These are phyloP conservation scores for Amblyjoppa fuscipennis DNA, from an alignment of 2,888 invertebrate genomes.

Conservation along the genomic window DNA sequence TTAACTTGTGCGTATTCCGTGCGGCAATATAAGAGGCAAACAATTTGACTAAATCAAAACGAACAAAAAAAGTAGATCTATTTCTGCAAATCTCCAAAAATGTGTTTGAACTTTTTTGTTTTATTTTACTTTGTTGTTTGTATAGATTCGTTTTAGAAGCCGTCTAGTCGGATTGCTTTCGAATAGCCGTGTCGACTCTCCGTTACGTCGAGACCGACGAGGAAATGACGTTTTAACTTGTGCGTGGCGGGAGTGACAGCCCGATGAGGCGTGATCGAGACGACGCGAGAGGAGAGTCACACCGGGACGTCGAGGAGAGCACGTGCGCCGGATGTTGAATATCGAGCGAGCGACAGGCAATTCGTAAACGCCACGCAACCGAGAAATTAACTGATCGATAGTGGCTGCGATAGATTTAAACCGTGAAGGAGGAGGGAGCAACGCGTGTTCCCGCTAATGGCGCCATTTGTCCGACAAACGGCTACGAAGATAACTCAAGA, in stretches of 20 bases:
- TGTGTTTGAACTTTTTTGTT: no score
- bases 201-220: neutral
- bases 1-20: slow-evolving; percentile 18
- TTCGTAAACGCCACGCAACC: slow-evolving; percentile 50
- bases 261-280: slow-evolving; percentile 68
- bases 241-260: slow-evolving; percentile 63
- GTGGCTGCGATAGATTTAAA: neutral
- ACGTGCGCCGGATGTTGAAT: slow-evolving; percentile 66
- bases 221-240: slow-evolving; percentile 21
- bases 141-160: neutral
- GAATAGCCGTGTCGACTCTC: neutral
- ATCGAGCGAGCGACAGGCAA: slow-evolving; percentile 65
- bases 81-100: no score
- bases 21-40: no score
- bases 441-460: slow-evolving; percentile 18
- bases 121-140: neutral
- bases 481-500: neutral
- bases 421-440: neutral
- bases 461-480: neutral
- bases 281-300: slow-evolving; percentile 38
- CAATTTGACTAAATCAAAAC: no score
- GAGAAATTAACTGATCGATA: slow-evolving; percentile 17
- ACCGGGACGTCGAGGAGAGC: slow-evolving; percentile 53
- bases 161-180: neutral
- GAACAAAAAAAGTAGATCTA: no score